Percentiles rank a stretch among this genome's conserved stretches.
These are phyloP conservation scores for Drosophila prostipennis DNA, from an alignment of 2,888 invertebrate genomes.

Conservation along the genomic window DNA sequence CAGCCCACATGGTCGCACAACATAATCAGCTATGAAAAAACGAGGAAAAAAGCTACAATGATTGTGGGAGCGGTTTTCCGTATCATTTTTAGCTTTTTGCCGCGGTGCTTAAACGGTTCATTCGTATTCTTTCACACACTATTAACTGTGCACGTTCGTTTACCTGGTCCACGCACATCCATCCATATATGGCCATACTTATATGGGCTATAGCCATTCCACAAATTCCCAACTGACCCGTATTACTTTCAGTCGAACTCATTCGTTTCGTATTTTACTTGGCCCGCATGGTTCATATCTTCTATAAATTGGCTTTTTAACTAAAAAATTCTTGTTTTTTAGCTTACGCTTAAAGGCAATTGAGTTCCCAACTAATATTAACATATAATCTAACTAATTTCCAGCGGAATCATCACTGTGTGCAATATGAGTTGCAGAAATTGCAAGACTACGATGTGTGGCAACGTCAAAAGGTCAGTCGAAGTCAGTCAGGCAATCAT, in stretches of 20 bases:
- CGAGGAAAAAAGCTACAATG: constrained; percentile 1
- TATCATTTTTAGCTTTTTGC: constrained; percentile 16
- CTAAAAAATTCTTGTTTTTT: too few species aligned
- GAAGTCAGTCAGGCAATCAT: constrained; percentile 30
- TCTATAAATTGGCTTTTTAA: background rate
- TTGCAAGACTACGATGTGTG: constrained; percentile 21
- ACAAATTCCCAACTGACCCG: constrained; percentile 38
- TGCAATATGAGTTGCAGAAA: constrained; percentile 33
- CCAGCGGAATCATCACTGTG: background rate
- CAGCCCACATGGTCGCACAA: constrained; percentile 17
- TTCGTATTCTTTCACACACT: constrained; percentile 26
- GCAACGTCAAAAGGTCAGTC: constrained; percentile 38
- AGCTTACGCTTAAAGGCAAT: too few species aligned
- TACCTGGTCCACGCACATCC: constrained; percentile 10
- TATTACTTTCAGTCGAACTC: constrained; percentile 12
- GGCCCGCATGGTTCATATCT: constrained; percentile 3
- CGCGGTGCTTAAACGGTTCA: constrained; percentile 65
- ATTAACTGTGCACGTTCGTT: constrained; percentile 35
- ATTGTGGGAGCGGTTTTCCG: constrained; percentile 29
- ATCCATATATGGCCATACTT: constrained; percentile 5
- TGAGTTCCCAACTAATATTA: too few species aligned
- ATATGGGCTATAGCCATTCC: background rate
- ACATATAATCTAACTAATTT: too few species aligned
- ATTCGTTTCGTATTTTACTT: constrained; percentile 5
- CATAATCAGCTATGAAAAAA: constrained; percentile 4